These are phyloP conservation scores for Stenoptilia bipunctidactyla DNA, from an alignment of 2,888 invertebrate genomes.

Conservation along the genomic window DNA sequence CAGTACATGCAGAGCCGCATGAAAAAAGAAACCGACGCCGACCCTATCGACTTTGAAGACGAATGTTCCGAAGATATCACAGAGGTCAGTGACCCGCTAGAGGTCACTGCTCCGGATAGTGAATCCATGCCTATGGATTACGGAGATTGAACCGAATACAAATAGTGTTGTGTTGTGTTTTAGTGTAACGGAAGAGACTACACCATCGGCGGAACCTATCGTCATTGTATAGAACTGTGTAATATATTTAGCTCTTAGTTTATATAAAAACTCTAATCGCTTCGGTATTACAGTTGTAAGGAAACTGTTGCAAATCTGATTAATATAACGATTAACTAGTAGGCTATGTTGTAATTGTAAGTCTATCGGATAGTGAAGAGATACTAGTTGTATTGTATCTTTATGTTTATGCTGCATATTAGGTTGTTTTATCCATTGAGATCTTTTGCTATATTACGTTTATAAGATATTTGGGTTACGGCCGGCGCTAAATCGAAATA, in stretches of 20 bases:
- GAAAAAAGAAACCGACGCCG: slow-evolving; percentile 13
- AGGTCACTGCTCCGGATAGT: slow-evolving; percentile 11
- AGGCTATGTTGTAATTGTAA: slow-evolving; percentile 40
- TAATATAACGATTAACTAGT: slow-evolving; percentile 54
- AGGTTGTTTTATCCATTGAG: slow-evolving; percentile 27
- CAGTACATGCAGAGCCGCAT: slow-evolving; percentile 49
- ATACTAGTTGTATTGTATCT: slow-evolving; percentile 34
- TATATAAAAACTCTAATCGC: slow-evolving; percentile 46
- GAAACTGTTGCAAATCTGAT: slow-evolving; percentile 64
- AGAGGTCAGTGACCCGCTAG: slow-evolving; percentile 15
- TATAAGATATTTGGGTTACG: background rate
- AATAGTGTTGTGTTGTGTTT: background rate
- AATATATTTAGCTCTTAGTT: slow-evolving; percentile 39
- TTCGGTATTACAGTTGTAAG: slow-evolving; percentile 59
- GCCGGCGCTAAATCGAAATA: slow-evolving; percentile 1
- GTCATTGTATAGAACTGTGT: slow-evolving; percentile 19
- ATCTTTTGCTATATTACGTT: slow-evolving; percentile 14
- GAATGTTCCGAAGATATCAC: slow-evolving; percentile 11
- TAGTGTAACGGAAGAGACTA: background rate
- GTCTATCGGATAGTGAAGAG: slow-evolving; percentile 46
- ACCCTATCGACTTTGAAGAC: slow-evolving; percentile 5
- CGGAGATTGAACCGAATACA: slow-evolving; percentile 12
- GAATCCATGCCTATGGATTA: slow-evolving; percentile 10
- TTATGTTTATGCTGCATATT: slow-evolving; percentile 29
- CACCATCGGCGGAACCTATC: background rate